Evolutionary conservation across 2,797 vertebrate species (phyloP).

Genomic region (Aeoliscus strigatus): DNA sequence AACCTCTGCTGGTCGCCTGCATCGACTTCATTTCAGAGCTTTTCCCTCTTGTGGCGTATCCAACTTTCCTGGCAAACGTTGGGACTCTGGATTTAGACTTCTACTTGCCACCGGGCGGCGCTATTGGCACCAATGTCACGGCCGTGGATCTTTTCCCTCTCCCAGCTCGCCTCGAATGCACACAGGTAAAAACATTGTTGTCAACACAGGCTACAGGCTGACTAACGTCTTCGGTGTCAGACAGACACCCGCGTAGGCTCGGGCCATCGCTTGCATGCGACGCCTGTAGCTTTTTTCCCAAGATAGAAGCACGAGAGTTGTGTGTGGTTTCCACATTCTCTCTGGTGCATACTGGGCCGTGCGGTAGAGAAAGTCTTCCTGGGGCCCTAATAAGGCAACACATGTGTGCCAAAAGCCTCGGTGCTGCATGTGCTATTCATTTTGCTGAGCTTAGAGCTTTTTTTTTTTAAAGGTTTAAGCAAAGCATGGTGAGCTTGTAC

Average conservation of each 20-base stretch:
- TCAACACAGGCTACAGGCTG: neutral
- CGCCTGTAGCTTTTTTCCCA: neutral
- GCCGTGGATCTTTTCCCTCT: slow-evolving; percentile 74
- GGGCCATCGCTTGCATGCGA: slow-evolving; percentile 2
- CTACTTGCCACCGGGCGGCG: slow-evolving; percentile 84
- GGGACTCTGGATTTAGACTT: slow-evolving; percentile 8
- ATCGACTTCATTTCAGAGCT: slow-evolving; percentile 48
- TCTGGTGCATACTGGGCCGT: slow-evolving; percentile 28
- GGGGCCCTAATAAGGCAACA: slow-evolving; percentile 66
- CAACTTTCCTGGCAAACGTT: slow-evolving; percentile 14
- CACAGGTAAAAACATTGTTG: slow-evolving; percentile 56
- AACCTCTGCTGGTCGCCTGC: slow-evolving; percentile 30
- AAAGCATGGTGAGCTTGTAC: slow-evolving; percentile 39
- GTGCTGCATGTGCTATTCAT: slow-evolving; percentile 68
- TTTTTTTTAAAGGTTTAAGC: slow-evolving; percentile 63
- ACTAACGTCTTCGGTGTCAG: neutral
- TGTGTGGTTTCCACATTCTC: slow-evolving; percentile 27
- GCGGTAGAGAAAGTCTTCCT: slow-evolving; percentile 41
- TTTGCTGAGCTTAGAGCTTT: slow-evolving; percentile 62
- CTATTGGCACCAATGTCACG: slow-evolving; percentile 95
- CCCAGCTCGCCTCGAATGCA: slow-evolving; percentile 35
- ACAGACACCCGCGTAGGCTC: neutral
- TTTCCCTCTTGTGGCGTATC: slow-evolving; percentile 37
- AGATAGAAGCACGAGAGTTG: slow-evolving; percentile 16
- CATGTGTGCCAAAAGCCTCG: slow-evolving; percentile 58